Base-by-base conservation (phyloP, 2,797 vertebrate species). In the Cyprinodon diabolis region DNA sequence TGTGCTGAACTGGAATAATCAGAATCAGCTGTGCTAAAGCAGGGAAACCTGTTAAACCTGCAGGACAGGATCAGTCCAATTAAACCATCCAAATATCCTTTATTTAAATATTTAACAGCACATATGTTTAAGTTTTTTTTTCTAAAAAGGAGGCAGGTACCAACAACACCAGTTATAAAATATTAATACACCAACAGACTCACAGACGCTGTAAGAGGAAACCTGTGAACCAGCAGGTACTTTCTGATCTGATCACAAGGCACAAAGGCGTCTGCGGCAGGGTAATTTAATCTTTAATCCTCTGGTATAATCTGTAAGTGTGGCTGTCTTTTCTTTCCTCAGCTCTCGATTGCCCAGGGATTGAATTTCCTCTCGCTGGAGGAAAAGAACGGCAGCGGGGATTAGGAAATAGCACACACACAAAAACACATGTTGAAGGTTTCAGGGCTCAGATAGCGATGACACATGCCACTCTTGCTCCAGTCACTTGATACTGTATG, bases 401-500 rank as follows among this genome's bases (percentile, higher is more conserved):
- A 92, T 92, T 89, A 90, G 74, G 79, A 76, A 84, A 72, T 71
- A 63, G 77, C 76, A 78, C 78, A 74, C 77, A 76, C 54, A 40
- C 71, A 66, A 55, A 71, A 51, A 73, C n/a, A 25, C 13, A 25
- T 76, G 17, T 71, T 74, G 68, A 75, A 77, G 73, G 71, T 84
- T 81, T 45, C 66, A 58, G 83, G 77, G 84, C 85, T 88, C 89
- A 82, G 82, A 87, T 87, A 71, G 84, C 68, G 67, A 83, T 90
- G 89, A 89, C 87, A 91, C 88, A 91, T 92, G 88, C 87, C 90
- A 91, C 80, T 91, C 82, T 87, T 78, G 70, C 78, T 81, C 56
- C 67, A 48, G 90, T 87, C 87, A 92, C 81, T 81, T 86, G 89
- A 91, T 87, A n/a, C n/a, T n/a, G n/a, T n/a, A 87, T 60, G 49